These are phyloP conservation scores for Protosalanx chinensis DNA, from an alignment of 2,797 vertebrate species.

Conservation along the genomic window DNA sequence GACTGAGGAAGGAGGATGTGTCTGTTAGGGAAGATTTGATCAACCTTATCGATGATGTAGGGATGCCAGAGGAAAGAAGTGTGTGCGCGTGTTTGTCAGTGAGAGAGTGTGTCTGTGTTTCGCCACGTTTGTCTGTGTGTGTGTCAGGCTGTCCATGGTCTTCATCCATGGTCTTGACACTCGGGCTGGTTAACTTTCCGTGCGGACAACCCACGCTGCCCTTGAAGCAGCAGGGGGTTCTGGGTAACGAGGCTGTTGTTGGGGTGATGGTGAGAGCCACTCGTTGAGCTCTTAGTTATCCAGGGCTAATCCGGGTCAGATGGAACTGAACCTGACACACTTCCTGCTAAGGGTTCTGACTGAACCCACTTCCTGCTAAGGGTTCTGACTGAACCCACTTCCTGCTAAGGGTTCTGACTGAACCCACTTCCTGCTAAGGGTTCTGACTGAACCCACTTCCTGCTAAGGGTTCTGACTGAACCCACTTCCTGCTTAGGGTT, in stretches of 20 bases:
- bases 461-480: not conserved
- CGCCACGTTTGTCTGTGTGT: not conserved
- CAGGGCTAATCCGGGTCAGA: too few relatives aligned
- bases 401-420: not conserved
- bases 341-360: too few relatives aligned
- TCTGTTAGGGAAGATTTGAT: not conserved
- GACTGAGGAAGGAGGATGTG: not conserved
- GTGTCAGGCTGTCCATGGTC: constrained; percentile 3
- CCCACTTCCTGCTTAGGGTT: too few relatives aligned
- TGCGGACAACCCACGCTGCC: not conserved
- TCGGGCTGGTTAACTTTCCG: too few relatives aligned
- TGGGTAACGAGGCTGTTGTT: not conserved
- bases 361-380: too few relatives aligned
- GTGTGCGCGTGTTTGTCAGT: constrained; percentile 21
- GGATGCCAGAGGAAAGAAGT: not conserved
- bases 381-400: too few relatives aligned
- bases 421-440: not conserved
- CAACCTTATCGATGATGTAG: not conserved
- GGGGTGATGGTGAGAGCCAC: not conserved
- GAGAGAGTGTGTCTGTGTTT: constrained; percentile 29
- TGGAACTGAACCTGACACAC: too few relatives aligned
- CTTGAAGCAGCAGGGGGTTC: not conserved
- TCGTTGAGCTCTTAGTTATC: not conserved
- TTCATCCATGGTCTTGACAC: too few relatives aligned
- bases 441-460: too few relatives aligned